Evolutionary conservation across 2,113 vertebrate genomes (phyloP), one percentile per base, ranked within the genome.

Genomic region (Peromyscus californicus): DNA sequence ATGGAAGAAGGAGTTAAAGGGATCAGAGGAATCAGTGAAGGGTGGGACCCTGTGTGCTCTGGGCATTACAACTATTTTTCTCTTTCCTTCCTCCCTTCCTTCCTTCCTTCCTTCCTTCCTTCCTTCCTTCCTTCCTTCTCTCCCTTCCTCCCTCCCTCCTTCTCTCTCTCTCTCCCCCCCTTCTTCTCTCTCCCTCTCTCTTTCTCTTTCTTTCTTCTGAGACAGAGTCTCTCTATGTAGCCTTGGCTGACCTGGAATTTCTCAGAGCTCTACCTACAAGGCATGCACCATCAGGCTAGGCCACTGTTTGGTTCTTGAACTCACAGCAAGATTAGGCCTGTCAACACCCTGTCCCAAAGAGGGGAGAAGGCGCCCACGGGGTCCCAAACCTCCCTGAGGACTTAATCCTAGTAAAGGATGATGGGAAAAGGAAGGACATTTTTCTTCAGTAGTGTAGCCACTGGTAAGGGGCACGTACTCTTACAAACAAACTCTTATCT

Each of bases 101-200:
- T 2, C 39, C 4, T 22, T 11, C 1, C 69, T 6, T 1, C 16
- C 7, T 9, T 24, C 2, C 21, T 21, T 21, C 7, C 17, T 4
- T 11, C 3, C 69, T 24, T 42, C 8, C 9, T 21, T 24, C n/a
- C 19, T 61, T 21, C 4, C 5, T 12, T 22, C 9, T 29, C 24
- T 7, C 61, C 10, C 0, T 5, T 6, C 2, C 5, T 24, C 4
- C 16, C 1, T 10, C 12, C 16, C 2, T 8, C 21, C 2, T 8
- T 22, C 9, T 29, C 21, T 7, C 61, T 10, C 2, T 5, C 5
- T 1, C 13, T 24, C 4, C 16, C 4, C 4, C 12, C 16, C 5
- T 21, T 21, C 2, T 8, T 11, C 45, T 48, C 45, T 48, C 45
- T 48, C 45, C 45, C 45, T 48, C 7, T 48, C 45, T 59, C 57